Evolutionary conservation across 2,113 vertebrate species (phyloP), one percentile per base, ranked within the genome.

Genomic region (Rana temporaria): DNA sequence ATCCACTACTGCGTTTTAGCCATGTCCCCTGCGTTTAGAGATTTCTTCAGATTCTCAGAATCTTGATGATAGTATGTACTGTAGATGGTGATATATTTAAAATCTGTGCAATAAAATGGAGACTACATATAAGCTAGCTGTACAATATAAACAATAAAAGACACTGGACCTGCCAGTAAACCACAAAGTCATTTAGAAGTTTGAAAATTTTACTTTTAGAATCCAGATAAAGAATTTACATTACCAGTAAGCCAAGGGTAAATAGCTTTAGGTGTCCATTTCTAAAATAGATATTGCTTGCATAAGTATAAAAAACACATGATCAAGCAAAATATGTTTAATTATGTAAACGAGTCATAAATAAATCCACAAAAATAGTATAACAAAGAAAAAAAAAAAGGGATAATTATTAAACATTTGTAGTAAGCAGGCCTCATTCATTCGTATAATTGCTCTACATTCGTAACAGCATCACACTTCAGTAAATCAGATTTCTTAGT

Each of bases 291-390:
- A 52, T 78, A 79, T 75, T 79, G 77, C 30, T 87, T 88, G 78
- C 85, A 85, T 85, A 88, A 86, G 89, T 85, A 89, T 86, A 85
- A 84, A 78, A 76, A 81, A 75, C 78, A 87, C 69, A 82, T 57
- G 71, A 89, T 89, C 89, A 93, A 92, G 88, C 88, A 90, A 91
- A 94, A 90, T 91, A 94, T 66, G 81, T 96, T 98, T 98, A 96
- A 97, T 98, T 95, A 96, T n/a, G 94, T 95, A 95, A 94, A 95
- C 93, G 93, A 89, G 90, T 96, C 95, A 97, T 98, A 98, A 99
- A 98, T 98, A 96, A 98, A 95, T 94, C 92, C 93, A 96, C 94
- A 93, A 95, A 97, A 96, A 96, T 94, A 91, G 94, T 92, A 92
- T 92, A 94, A 94, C 93, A 94, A 90, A 96, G 96, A 96, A 90